Evolutionary conservation across 1,140 invertebrate species (phyloP), one percentile per base, ranked within the genome.

Genomic region (Coptotermes formosanus): DNA sequence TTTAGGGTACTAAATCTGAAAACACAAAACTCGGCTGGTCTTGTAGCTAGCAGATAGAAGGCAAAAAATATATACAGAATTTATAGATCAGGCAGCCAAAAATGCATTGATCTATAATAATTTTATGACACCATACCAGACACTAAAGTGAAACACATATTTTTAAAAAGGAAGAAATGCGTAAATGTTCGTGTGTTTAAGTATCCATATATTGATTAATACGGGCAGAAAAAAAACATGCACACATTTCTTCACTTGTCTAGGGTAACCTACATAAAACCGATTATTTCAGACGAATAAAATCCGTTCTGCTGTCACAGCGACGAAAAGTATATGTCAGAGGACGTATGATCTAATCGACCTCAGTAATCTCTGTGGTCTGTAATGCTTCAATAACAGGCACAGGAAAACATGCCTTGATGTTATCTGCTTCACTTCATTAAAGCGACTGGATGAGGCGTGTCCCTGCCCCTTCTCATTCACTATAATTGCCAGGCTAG

Each of bases 241-340:
- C 25, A 75, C n/a, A 14, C 64, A n/a, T 75, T 75, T 75, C 25
- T 75, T 2, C 19, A 30, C 25, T 30, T 30, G 64, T 30, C 64
- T 25, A 75, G n/a, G 25, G n/a, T n/a, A 75, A 75, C 25, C 64
- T n/a, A 9, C 64, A 12, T 75, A 75, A 75, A 75, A 75, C n/a
- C n/a, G 64, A 25, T 75, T 75, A 75, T 75, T 75, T 75, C 64
- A 75, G 64, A 75, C 30, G 64, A 75, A 30, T 75, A 25, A 75
- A 25, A n/a, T 75, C n/a, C 30, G 25, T 75, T 30, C 64, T 75
- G 25, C n/a, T 30, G 9, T 16, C 52, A 30, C n/a, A 30, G 16
- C 4, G 25, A 75, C 12, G n/a, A 75, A 25, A n/a, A 75, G 59
- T 21, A n/a, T 11, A 6, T 7, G 25, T 30, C 6, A 75, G 25